phyloP scores from a whole-genome alignment of 2,797 vertebrate genomes.

The Phataginus tricuspis region DNA sequence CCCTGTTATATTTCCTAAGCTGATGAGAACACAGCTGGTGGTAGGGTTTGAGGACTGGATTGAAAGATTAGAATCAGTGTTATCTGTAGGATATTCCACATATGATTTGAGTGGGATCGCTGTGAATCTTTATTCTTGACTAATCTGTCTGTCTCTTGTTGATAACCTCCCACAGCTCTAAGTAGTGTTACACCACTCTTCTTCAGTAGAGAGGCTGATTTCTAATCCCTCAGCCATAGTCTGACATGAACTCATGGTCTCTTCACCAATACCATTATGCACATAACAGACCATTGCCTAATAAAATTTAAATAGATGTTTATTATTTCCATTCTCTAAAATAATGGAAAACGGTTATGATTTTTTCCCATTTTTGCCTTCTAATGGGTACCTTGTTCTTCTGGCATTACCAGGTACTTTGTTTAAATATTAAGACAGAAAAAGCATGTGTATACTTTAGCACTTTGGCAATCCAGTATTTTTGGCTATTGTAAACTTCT shows the following conservation, averaged over 20 bases:
- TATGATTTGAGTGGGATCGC: background rate
- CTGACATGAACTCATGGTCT: background rate
- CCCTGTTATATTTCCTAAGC: background rate
- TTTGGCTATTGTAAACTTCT: conserved; percentile 25
- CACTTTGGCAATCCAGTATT: background rate
- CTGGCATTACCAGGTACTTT: background rate
- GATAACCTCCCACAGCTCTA: background rate
- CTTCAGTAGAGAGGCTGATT: background rate
- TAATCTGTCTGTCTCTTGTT: background rate
- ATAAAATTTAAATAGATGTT: background rate
- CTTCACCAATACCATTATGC: background rate
- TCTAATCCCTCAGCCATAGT: background rate
- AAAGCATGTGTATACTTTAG: background rate
- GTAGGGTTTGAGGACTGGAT: background rate
- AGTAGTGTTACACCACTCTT: background rate
- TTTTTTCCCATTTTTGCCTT: conserved; percentile 10
- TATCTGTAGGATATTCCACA: background rate
- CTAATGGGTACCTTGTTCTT: background rate
- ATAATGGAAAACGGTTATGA: background rate
- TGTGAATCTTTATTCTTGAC: background rate
- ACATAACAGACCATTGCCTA: background rate
- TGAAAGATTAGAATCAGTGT: background rate
- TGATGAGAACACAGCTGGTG: background rate
- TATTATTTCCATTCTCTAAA: background rate
- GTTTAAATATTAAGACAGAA: conserved; percentile 37